Conservation (phyloP, 2,797 vertebrate species). For the Triplophysa yarkandensis region DNA sequence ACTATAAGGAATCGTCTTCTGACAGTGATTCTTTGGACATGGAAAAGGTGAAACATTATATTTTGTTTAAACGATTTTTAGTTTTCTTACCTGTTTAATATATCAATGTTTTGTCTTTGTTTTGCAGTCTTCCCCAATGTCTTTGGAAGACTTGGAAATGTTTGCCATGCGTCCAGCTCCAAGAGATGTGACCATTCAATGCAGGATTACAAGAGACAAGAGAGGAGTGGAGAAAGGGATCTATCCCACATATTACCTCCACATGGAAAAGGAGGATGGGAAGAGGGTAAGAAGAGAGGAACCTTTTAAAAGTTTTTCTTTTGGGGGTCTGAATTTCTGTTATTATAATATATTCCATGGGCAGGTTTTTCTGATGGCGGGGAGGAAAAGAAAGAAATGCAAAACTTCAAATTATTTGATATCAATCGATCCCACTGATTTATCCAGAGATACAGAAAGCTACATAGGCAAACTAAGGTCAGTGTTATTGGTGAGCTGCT, state of each 20-base stretch:
- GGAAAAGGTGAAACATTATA: constrained; percentile 65
- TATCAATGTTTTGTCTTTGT: background rate
- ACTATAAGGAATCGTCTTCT: constrained; percentile 71
- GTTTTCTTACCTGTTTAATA: background rate
- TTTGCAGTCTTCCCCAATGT: constrained; percentile 56
- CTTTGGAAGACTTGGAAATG: constrained; percentile 76
- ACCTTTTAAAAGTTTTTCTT: background rate
- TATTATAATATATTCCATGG: constrained; percentile 16
- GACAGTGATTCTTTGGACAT: constrained; percentile 61
- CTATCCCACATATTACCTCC: constrained; percentile 88
- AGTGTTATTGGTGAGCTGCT: no score
- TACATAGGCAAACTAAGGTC: constrained; percentile 90
- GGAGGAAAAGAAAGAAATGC: constrained; percentile 86
- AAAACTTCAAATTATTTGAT: constrained; percentile 92
- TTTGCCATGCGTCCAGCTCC: constrained; percentile 79
- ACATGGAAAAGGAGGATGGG: constrained; percentile 83
- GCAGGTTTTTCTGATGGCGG: constrained; percentile 89
- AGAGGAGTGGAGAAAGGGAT: constrained; percentile 85
- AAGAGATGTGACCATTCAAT: constrained; percentile 76
- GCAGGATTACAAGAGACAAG: constrained; percentile 83
- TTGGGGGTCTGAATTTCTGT: background rate
- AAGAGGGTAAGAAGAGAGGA: constrained; percentile 71
- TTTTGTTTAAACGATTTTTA: background rate
- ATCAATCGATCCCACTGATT: constrained; percentile 83
- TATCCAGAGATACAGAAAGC: constrained; percentile 81